phyloP scores from a whole-genome alignment of 2,888 invertebrate genomes.

The Harmothoe impar region DNA sequence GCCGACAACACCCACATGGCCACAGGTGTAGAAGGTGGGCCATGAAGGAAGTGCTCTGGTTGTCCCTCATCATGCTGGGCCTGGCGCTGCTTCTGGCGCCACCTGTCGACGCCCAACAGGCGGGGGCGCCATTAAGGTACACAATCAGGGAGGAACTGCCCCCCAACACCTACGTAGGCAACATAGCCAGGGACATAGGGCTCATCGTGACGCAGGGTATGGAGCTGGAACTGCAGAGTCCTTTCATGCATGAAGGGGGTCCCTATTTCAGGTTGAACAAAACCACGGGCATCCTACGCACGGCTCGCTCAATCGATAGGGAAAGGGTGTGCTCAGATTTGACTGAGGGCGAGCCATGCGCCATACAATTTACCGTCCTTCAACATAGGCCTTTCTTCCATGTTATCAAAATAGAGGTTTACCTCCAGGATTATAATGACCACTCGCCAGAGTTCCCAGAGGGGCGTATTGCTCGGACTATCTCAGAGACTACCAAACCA shows the following conservation, averaged over 20 bases:
- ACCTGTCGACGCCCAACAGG: conserved; percentile 51
- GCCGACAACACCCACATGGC: not conserved
- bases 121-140: conserved; percentile 11
- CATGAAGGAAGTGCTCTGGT: conserved; percentile 53
- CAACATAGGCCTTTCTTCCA: conserved; percentile 43
- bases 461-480: conserved; percentile 53
- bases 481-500: conserved; percentile 67
- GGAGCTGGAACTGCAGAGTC: conserved; percentile 21
- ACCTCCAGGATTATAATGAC: conserved; percentile 44
- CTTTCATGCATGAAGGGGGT: not conserved
- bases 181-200: conserved; percentile 37
- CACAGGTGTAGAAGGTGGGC: conserved; percentile 17
- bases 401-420: conserved; percentile 52
- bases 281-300: conserved; percentile 66
- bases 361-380: conserved; percentile 66
- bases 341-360: conserved; percentile 70
- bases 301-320: conserved; percentile 67
- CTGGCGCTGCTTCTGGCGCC: conserved; percentile 41
- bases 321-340: conserved; percentile 65
- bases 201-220: conserved; percentile 30
- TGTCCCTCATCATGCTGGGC: conserved; percentile 54
- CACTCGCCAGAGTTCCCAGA: conserved; percentile 60
- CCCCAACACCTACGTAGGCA: conserved; percentile 44
- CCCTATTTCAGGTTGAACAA: conserved; percentile 63
- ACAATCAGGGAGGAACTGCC: conserved; percentile 49